Conservation (phyloP, 2,113 vertebrate genomes). For the Mesocricetus auratus region DNA sequence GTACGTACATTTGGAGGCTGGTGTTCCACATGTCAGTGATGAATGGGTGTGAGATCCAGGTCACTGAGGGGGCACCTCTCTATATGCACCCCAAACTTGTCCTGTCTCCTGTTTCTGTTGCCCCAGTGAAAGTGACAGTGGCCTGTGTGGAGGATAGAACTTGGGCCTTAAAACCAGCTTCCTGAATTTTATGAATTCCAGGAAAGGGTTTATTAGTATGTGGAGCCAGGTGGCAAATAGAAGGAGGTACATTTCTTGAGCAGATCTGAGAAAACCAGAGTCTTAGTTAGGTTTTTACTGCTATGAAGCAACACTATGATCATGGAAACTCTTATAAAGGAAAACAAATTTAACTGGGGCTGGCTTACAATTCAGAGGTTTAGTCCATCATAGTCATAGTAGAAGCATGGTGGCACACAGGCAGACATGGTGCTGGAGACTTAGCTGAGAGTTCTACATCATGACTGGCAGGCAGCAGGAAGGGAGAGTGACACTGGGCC, state of each 20-base stretch:
- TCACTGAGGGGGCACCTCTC: neutral
- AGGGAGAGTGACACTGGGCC: neutral
- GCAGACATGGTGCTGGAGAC: neutral
- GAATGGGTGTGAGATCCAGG: neutral
- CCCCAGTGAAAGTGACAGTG: neutral
- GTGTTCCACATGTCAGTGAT: accelerated
- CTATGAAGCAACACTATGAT: neutral
- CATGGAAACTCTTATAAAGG: neutral
- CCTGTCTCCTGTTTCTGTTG: neutral
- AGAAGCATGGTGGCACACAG: neutral
- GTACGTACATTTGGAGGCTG: constrained; percentile 85
- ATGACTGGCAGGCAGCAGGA: neutral
- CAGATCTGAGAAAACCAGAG: neutral
- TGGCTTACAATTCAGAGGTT: neutral
- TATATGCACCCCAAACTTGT: neutral
- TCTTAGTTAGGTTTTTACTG: neutral
- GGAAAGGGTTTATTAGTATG: neutral
- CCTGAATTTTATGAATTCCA: neutral
- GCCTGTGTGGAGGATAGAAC: neutral
- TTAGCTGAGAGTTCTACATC: neutral
- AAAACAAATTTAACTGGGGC: neutral
- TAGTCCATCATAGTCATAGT: neutral
- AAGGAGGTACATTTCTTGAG: neutral
- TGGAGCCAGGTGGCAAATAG: neutral
- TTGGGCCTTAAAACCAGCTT: neutral